Conservation (phyloP, 2,113 vertebrate genomes). For the Chionomys nivalis region DNA sequence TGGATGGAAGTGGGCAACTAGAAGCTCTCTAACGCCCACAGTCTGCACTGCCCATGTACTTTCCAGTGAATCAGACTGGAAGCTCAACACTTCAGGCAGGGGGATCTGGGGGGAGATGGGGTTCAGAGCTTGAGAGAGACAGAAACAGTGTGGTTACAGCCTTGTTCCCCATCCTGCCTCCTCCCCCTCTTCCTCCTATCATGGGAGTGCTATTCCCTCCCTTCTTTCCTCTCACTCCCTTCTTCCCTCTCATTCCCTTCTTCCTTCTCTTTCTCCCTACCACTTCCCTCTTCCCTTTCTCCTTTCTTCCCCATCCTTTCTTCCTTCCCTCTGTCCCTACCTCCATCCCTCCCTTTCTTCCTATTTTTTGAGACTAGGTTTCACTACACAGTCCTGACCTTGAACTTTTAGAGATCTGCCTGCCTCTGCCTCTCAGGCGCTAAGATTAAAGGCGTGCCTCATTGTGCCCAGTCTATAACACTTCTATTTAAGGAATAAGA, state of each 20-base stretch:
- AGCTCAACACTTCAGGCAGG: neutral
- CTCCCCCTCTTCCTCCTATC: neutral
- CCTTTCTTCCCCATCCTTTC: neutral
- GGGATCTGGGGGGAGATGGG: neutral
- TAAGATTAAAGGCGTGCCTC: neutral
- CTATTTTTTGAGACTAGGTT: neutral
- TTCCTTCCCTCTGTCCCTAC: neutral
- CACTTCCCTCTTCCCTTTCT: neutral
- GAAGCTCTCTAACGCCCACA: neutral
- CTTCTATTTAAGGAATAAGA: neutral
- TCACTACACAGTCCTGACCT: neutral
- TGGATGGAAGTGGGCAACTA: too few relatives aligned
- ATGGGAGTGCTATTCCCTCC: fast-evolving
- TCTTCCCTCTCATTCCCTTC: neutral
- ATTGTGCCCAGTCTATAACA: neutral
- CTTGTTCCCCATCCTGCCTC: too few relatives aligned
- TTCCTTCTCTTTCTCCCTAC: neutral
- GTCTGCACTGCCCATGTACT: fast-evolving
- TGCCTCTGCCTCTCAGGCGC: neutral
- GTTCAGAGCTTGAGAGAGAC: neutral
- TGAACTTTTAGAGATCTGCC: neutral
- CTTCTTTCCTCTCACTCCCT: neutral
- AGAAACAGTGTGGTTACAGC: fast-evolving
- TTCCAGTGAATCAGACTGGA: neutral
- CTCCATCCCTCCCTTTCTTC: neutral